Evolutionary conservation across 2,888 invertebrate genomes (phyloP), one percentile per base, ranked within the genome.

Genomic region (Cynaeus angustus): DNA sequence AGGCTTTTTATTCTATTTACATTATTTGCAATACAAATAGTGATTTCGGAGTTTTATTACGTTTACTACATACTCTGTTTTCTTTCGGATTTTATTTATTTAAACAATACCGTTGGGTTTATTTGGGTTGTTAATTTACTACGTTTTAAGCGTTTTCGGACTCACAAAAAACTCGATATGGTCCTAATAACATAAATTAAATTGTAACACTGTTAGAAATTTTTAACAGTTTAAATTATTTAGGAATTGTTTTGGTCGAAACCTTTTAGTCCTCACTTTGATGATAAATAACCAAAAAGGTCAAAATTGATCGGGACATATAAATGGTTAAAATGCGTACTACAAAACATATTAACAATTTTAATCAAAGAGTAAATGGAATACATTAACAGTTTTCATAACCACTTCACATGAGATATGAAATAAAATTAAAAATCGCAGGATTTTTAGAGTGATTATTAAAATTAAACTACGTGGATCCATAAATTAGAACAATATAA

Each of bases 1-100:
- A 6, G n/a, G 33, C 33, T 33, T 33, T 33, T 33, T 33, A 33
- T 33, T 33, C n/a, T 33, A 33, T 33, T 33, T 33, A 33, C 33
- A 33, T 33, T 33, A 33, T 33, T 33, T 33, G n/a, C 33, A 33
- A 33, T 45, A 45, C 33, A 33, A 33, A 33, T n/a, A 33, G 33
- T n/a, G 33, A 9, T 33, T 33, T 33, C 33, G 33, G 14, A 14
- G 45, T 45, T n/a, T 33, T n/a, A n/a, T 33, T 33, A n/a, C 33
- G 33, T n/a, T 33, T 7, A 33, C 33, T 21, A 33, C 33, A 6
- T 33, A 33, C 33, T n/a, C 1, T 33, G 7, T 33, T 33, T 33
- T n/a, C n/a, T 33, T 33, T n/a, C n/a, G 9, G 7, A 33, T 33
- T 33, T 33, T 33, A 33, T 33, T 33, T 33, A 33, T n/a, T 33